A percentile compares a stretch with the other conserved stretches of the same genome.
These are phyloP conservation scores for Oreotrochilus melanogaster DNA, from an alignment of 2,113 vertebrate genomes.

Conservation along the genomic window DNA sequence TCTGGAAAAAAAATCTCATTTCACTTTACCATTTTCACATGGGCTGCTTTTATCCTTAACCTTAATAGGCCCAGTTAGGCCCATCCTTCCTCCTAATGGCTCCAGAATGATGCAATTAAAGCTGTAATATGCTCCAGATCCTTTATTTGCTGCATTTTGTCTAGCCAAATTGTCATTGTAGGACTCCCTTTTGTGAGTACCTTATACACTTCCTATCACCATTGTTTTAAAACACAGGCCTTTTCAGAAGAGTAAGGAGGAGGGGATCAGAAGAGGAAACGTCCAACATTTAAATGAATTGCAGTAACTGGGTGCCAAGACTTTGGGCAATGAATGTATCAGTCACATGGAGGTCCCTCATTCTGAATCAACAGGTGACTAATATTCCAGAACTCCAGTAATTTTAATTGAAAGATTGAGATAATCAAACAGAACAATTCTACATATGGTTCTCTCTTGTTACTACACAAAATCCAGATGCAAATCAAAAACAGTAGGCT, in stretches of 20 bases:
- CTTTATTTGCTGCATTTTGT: not conserved
- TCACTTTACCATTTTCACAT: not conserved
- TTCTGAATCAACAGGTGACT: not conserved
- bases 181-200: not conserved
- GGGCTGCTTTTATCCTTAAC: not conserved
- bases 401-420: not conserved
- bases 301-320: not conserved
- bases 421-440: not conserved
- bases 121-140: not conserved
- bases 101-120: not conserved
- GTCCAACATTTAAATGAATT: not conserved
- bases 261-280: not conserved
- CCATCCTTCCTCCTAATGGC: not conserved
- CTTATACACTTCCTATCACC: not conserved
- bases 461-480: not conserved
- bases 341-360: not conserved
- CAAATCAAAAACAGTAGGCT: not conserved
- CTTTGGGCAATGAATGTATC: not conserved
- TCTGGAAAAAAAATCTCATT: not conserved
- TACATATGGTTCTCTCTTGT: not conserved
- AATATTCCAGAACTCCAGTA: not conserved
- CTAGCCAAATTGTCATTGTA: not conserved
- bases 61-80: not conserved
- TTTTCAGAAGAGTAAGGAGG: not conserved
- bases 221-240: constrained; percentile 21